Evolutionary conservation across 1,140 invertebrate species (phyloP), one percentile per base, ranked within the genome.

Genomic region (Drosophila repleta): DNA sequence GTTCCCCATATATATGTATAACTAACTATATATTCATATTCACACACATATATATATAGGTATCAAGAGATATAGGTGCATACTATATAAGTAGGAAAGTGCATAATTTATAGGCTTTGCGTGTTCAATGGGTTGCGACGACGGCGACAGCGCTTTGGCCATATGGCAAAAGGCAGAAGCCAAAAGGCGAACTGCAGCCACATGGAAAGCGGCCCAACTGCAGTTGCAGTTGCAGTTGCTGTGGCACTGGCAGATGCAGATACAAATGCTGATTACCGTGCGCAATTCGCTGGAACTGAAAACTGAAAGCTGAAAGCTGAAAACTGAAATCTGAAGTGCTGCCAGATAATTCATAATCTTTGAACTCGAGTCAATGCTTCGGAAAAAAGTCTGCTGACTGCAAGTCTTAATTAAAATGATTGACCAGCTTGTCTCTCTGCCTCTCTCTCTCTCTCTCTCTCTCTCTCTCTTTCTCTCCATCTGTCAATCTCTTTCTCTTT

Each of bases 81-180:
- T 58, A 32, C 32, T 49, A 76, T 84, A 68, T 76, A 84, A 84
- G 76, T 71, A 85, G 80, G 77, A 55, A 35, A 78, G 70, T 85
- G 82, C 83, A 87, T 88, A 87, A 87, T 87, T 87, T 87, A 88
- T 87, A 81, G 83, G 79, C 83, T 58, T 83, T 87, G 84, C 84
- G 76, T 87, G 84, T 89, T 87, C 83, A 87, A 87, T 87, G 83
- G 83, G 68, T 88, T 87, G 83, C 67, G 57, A 78, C 83, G 84
- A 75, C 65, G 43, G 61, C 60, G 66, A 58, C 65, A 66, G 55
- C 72, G 69, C 41, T 73, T 66, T 53, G 62, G 83, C 79, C 83
- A 88, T 88, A 83, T 87, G 75, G 83, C 79, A 65, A 52, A 29
- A 29, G 32, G 18, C 48, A 65, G 45, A 29, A 29, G 32, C n/a